These are phyloP conservation scores for Caenorhabditis sulstoni DNA, from an alignment of 2,888 invertebrate species.

Conservation along the genomic window DNA sequence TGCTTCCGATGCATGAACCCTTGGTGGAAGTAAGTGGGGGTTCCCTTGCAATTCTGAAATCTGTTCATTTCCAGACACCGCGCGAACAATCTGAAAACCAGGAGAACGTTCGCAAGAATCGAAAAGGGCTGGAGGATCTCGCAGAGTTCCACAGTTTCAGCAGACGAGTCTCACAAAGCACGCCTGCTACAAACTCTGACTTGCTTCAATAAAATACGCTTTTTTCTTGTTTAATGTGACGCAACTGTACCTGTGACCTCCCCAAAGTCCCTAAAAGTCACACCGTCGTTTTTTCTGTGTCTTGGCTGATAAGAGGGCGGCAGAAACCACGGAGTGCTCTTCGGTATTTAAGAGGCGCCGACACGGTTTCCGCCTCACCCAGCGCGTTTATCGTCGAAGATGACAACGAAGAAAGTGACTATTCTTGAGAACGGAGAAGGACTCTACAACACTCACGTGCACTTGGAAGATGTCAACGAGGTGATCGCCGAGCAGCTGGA, in stretches of 20 bases:
- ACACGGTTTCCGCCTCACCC: too few relatives aligned
- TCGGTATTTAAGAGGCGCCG: slow-evolving; percentile 17
- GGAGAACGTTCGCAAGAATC: too few relatives aligned
- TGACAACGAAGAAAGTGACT: slow-evolving; percentile 1
- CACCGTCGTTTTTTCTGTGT: slow-evolving; percentile 22
- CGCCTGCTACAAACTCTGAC: not conserved
- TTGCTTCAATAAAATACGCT: not conserved
- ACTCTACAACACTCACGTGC: slow-evolving; percentile 50
- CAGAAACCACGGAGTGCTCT: slow-evolving; percentile 51
- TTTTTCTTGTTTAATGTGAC: not conserved
- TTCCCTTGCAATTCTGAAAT: too few relatives aligned
- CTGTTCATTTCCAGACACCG: too few relatives aligned
- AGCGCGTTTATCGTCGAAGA: not conserved
- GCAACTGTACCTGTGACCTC: not conserved
- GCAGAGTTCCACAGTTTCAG: not conserved
- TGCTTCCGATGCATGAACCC: slow-evolving; percentile 54
- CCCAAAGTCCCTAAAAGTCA: too few relatives aligned
- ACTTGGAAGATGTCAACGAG: slow-evolving; percentile 47
- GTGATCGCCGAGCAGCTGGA: slow-evolving; percentile 38
- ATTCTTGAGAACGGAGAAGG: slow-evolving; percentile 49
- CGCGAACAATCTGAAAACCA: too few relatives aligned
- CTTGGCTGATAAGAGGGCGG: slow-evolving; percentile 28
- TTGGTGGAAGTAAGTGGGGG: slow-evolving; percentile 43
- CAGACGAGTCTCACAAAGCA: not conserved
- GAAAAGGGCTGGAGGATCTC: not conserved